Conservation (phyloP, 1,140 invertebrate genomes). For the Cylas formicarius region DNA sequence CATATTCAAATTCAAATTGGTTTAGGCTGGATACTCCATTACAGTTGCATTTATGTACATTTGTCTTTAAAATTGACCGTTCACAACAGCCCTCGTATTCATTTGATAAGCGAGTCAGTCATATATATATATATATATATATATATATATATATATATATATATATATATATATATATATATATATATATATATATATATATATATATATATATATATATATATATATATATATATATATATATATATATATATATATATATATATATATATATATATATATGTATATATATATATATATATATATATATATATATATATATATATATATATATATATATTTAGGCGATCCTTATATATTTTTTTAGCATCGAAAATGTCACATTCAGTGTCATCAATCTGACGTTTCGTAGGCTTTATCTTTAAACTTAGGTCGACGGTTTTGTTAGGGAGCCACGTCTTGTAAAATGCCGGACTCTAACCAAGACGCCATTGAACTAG, state of each 20-base stretch:
- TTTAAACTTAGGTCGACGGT: no score
- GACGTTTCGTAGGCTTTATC: no score
- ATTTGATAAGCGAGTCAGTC: no score
- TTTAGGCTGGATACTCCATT: no score
- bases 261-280: conserved; percentile 17
- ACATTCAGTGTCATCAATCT: no score
- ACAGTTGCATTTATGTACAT: not conserved
- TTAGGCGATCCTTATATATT: not conserved
- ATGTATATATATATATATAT: conserved; percentile 12
- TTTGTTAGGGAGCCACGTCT: no score
- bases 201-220: conserved; percentile 16
- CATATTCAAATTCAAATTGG: no score
- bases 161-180: conserved; percentile 12
- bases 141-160: conserved; percentile 12
- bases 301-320: conserved; percentile 8
- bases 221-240: conserved; percentile 11
- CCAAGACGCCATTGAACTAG: no score
- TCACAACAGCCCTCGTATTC: no score
- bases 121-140: conserved; percentile 13
- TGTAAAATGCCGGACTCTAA: no score
- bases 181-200: conserved; percentile 16
- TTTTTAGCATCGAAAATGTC: not conserved
- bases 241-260: conserved; percentile 15
- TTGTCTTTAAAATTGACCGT: conserved; percentile 1
- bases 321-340: conserved; percentile 10